These are phyloP conservation scores for Drosophila pseudoananassae DNA, from an alignment of 1,140 invertebrate species.

Conservation along the genomic window DNA sequence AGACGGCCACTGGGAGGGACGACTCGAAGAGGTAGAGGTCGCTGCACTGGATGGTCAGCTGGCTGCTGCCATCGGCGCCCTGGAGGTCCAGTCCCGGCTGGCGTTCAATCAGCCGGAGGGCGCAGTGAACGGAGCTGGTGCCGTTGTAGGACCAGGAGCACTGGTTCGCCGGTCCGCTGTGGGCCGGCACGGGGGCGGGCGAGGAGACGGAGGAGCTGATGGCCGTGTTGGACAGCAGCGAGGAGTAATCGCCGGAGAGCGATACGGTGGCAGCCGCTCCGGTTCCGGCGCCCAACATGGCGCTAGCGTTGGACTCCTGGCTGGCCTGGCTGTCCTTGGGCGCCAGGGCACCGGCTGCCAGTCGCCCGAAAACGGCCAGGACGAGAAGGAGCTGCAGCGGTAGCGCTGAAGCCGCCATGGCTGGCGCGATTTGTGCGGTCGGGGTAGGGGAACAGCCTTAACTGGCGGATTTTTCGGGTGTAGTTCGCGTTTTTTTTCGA, in stretches of 20 bases:
- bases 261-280: conserved; percentile 57
- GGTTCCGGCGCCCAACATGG: conserved; percentile 59
- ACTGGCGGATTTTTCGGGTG: conserved; percentile 3
- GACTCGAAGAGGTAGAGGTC: conserved; percentile 92
- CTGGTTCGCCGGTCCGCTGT: conserved; percentile 73
- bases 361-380: conserved; percentile 11
- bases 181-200: conserved; percentile 15
- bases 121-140: conserved; percentile 87
- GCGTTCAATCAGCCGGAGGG: conserved; percentile 88
- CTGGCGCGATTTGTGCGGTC: conserved; percentile 1
- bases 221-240: conserved; percentile 37
- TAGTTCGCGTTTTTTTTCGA: conserved; percentile 21
- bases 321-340: conserved; percentile 41
- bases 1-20: conserved; percentile 88
- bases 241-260: conserved; percentile 60
- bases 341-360: conserved; percentile 27
- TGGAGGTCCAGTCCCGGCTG: conserved; percentile 87
- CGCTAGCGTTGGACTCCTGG: conserved; percentile 48
- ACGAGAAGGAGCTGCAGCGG: conserved; percentile 24
- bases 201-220: conserved; percentile 10
- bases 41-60: conserved; percentile 90
- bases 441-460: conserved; percentile 4
- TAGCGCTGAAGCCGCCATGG: conserved; percentile 34
- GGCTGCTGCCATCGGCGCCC: conserved; percentile 88
- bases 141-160: conserved; percentile 88